phyloP scores from a whole-genome alignment of 2,113 vertebrate genomes.

The Empidonax alnorum region DNA sequence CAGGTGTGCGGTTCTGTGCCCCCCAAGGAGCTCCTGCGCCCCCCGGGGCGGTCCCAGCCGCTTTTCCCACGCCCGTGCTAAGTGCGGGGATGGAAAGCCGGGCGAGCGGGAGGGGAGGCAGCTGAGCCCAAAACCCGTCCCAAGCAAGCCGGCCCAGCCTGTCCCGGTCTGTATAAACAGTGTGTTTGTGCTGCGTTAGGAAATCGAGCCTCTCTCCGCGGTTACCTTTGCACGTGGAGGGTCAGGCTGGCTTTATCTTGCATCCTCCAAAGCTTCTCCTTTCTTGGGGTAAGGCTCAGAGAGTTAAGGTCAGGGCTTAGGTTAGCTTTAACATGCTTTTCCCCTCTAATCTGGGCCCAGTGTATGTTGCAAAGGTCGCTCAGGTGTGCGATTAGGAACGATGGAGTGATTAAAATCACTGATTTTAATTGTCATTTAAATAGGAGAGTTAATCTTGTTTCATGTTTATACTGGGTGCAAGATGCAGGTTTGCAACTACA shows the following conservation, averaged over 20 bases:
- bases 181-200: fast-evolving
- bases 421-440: not conserved
- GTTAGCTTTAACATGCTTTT: slow-evolving; percentile 37
- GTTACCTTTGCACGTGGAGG: not conserved
- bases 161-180: not conserved
- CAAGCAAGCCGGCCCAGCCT: fast-evolving
- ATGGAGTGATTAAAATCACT: not conserved
- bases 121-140: fast-evolving
- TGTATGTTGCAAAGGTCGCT: not conserved
- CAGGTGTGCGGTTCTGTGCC: not conserved
- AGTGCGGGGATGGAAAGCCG: not conserved
- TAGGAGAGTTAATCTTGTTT: not conserved
- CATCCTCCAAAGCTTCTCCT: not conserved
- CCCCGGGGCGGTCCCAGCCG: not conserved
- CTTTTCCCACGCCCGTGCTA: fast-evolving
- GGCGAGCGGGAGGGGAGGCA: not conserved
- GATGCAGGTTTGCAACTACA: not conserved
- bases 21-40: no score
- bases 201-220: not conserved
- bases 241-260: not conserved
- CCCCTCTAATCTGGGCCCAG: not conserved
- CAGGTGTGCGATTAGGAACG: not conserved
- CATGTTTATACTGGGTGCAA: not conserved
- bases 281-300: not conserved
- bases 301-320: slow-evolving; percentile 40